Evolutionary conservation across 2,113 vertebrate genomes (phyloP).

Genomic region (Caloenas nicobarica): DNA sequence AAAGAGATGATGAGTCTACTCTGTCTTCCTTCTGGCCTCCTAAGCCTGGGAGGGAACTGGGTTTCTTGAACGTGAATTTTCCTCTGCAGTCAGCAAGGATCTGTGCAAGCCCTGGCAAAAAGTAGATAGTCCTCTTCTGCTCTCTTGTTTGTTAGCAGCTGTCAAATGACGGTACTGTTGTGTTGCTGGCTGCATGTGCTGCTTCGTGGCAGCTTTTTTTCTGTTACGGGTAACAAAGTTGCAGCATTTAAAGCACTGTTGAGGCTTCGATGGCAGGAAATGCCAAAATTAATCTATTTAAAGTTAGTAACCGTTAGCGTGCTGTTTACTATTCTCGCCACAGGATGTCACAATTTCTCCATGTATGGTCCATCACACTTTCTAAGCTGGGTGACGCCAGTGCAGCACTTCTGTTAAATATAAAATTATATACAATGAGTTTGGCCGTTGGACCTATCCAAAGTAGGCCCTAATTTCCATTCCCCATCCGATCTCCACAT

Average conservation of each 20-base stretch:
- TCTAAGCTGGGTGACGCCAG: background rate
- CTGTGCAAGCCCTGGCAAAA: background rate
- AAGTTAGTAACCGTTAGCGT: background rate
- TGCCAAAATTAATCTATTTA: background rate
- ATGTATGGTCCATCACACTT: background rate
- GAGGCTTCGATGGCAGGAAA: background rate
- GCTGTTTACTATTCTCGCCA: conserved; percentile 17
- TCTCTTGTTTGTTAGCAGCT: background rate
- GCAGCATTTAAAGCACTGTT: background rate
- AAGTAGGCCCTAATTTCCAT: background rate
- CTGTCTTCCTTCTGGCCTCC: background rate
- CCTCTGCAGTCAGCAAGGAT: background rate
- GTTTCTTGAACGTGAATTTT: background rate
- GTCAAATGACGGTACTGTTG: background rate
- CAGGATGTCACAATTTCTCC: conserved; percentile 27
- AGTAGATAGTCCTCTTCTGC: background rate
- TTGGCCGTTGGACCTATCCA: background rate
- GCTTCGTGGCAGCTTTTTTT: rapidly evolving
- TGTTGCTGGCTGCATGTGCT: background rate
- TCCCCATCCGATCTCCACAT: rapidly evolving
- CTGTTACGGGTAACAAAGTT: background rate
- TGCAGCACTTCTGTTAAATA: background rate
- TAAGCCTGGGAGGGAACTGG: background rate
- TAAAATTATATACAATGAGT: background rate
- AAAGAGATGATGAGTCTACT: background rate